These are phyloP conservation scores for Pterocles burchelli DNA, from an alignment of 2,113 vertebrate species.

Conservation along the genomic window DNA sequence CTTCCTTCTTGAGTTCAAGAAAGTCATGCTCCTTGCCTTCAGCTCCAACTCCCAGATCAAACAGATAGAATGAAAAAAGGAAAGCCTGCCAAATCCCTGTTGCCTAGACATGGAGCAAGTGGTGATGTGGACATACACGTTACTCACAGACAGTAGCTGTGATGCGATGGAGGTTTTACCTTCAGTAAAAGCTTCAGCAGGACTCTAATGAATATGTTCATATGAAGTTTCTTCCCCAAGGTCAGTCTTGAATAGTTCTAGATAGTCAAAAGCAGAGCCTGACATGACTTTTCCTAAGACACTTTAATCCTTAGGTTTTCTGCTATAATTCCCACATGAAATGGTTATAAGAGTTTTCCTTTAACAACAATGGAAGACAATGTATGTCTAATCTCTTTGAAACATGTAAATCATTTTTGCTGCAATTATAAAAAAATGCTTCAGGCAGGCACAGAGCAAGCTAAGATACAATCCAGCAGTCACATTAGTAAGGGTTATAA, in stretches of 20 bases:
- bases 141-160: neutral
- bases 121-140: neutral
- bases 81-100: neutral
- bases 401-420: neutral
- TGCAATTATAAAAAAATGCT: neutral
- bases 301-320: neutral
- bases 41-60: neutral
- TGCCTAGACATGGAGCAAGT: neutral
- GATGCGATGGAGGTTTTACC: neutral
- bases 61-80: neutral
- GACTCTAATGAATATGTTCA: neutral
- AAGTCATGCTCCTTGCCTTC: neutral
- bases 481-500: neutral
- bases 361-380: neutral
- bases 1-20: neutral
- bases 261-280: neutral
- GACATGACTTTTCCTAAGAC: neutral
- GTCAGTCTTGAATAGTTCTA: neutral
- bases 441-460: neutral
- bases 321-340: neutral
- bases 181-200: neutral
- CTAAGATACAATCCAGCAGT: neutral
- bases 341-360: neutral
- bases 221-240: rapidly evolving
- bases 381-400: neutral